These are phyloP conservation scores for Enoplosus armatus DNA, from an alignment of 2,797 vertebrate genomes.

Conservation along the genomic window DNA sequence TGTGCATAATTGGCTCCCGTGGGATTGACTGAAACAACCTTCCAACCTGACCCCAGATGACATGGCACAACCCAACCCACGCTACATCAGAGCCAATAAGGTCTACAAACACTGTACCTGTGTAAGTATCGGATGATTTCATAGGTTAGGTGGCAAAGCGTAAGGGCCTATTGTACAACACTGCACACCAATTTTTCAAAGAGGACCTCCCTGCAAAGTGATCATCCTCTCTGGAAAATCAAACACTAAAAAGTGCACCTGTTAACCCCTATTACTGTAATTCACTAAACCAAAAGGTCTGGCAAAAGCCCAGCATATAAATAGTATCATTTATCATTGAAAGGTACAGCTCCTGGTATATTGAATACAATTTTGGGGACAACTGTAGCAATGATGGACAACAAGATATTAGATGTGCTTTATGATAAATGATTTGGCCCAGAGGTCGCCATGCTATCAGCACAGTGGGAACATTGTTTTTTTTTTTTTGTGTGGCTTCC, in stretches of 20 bases:
- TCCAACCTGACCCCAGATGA: constrained; percentile 58
- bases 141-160: not conserved
- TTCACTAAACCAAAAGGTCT: constrained; percentile 26
- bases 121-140: not conserved
- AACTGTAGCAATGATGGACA: constrained; percentile 43
- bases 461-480: constrained; percentile 12
- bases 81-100: constrained; percentile 27
- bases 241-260: not conserved
- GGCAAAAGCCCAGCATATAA: constrained; percentile 34
- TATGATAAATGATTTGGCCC: constrained; percentile 61
- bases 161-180: not conserved
- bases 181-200: constrained; percentile 19
- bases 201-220: constrained; percentile 17
- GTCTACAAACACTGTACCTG: constrained; percentile 32
- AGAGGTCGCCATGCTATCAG: constrained; percentile 46
- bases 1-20: constrained; percentile 59
- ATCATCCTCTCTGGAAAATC: constrained; percentile 16
- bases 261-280: constrained; percentile 11
- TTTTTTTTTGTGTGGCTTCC: constrained; percentile 10
- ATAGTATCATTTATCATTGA: constrained; percentile 58
- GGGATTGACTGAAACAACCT: constrained; percentile 52
- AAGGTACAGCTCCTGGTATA: constrained; percentile 25
- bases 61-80: constrained; percentile 35
- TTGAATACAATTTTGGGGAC: constrained; percentile 35
- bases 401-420: constrained; percentile 50